Evolutionary conservation across 2,797 vertebrate genomes (phyloP).

Genomic region (Chelon labrosus): DNA sequence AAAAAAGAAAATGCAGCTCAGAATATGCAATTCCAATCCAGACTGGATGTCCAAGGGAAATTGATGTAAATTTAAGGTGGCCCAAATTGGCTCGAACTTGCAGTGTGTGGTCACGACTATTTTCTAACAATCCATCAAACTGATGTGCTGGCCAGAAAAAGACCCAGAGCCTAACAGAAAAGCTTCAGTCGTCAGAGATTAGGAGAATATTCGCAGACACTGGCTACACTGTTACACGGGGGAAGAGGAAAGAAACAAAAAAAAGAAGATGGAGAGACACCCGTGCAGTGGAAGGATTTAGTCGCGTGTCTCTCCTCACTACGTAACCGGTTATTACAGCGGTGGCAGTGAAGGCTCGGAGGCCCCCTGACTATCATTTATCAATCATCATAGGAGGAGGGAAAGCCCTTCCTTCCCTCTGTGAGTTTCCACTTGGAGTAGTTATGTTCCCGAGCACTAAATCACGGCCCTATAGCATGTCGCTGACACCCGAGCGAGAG

Average conservation of each 20-base stretch:
- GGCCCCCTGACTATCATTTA: constrained; percentile 70
- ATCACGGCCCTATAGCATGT: constrained; percentile 62
- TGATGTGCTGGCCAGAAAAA: constrained; percentile 58
- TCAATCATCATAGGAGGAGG: constrained; percentile 68
- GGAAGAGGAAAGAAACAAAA: constrained; percentile 19
- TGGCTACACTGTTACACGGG: constrained; percentile 61
- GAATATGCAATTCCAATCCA: constrained; percentile 29
- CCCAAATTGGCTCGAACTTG: constrained; percentile 72
- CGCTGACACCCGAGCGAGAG: constrained; percentile 50
- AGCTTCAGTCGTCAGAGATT: constrained; percentile 55
- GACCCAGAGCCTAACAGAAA: constrained; percentile 44
- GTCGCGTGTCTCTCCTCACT: constrained; percentile 54
- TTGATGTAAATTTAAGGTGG: constrained; percentile 72
- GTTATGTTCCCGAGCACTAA: constrained; percentile 66
- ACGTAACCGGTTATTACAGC: constrained; percentile 66
- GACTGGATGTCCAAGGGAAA: constrained; percentile 44
- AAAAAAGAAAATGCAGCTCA: not conserved
- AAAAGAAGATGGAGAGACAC: constrained; percentile 36
- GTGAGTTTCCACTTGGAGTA: constrained; percentile 71
- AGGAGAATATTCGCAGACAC: constrained; percentile 56
- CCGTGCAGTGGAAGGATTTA: constrained; percentile 70
- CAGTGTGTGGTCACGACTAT: constrained; percentile 61
- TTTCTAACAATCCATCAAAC: constrained; percentile 79
- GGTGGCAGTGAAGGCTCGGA: constrained; percentile 35
- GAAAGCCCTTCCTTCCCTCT: constrained; percentile 60